phyloP scores from a whole-genome alignment of 2,113 vertebrate genomes.

The Acrocephalus kingi region DNA sequence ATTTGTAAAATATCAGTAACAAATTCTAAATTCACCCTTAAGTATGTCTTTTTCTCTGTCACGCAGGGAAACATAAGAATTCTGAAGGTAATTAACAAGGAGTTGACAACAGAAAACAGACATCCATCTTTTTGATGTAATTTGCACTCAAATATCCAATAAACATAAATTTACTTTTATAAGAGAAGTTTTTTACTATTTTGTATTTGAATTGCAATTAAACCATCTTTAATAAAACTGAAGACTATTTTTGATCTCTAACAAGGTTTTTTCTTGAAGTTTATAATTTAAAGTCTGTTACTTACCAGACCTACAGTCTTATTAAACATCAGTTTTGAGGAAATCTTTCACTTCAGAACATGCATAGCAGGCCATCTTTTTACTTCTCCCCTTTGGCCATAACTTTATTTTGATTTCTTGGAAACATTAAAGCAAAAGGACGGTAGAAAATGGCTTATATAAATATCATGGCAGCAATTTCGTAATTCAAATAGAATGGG shows the following conservation, averaged over 20 bases:
- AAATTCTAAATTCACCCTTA: background rate
- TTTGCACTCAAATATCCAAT: background rate
- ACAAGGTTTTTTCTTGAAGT: background rate
- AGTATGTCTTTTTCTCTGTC: background rate
- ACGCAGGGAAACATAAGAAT: background rate
- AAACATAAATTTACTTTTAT: background rate
- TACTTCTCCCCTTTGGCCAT: background rate
- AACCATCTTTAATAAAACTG: background rate
- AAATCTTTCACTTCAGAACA: background rate
- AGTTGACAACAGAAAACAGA: background rate
- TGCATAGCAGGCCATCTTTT: background rate
- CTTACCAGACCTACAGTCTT: background rate
- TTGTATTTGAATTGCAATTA: background rate
- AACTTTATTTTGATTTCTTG: background rate
- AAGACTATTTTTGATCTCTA: background rate
- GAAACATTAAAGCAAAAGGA: background rate
- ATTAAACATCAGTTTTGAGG: background rate
- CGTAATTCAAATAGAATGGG: background rate
- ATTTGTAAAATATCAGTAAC: background rate
- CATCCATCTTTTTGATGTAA: rapidly evolving
- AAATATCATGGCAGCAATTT: background rate
- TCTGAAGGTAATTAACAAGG: background rate
- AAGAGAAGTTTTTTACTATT: background rate
- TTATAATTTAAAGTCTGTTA: background rate
- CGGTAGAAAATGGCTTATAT: background rate